Evolutionary conservation across 2,888 invertebrate genomes (phyloP), one percentile per base, ranked within the genome.

Genomic region (Rutpela maculata): DNA sequence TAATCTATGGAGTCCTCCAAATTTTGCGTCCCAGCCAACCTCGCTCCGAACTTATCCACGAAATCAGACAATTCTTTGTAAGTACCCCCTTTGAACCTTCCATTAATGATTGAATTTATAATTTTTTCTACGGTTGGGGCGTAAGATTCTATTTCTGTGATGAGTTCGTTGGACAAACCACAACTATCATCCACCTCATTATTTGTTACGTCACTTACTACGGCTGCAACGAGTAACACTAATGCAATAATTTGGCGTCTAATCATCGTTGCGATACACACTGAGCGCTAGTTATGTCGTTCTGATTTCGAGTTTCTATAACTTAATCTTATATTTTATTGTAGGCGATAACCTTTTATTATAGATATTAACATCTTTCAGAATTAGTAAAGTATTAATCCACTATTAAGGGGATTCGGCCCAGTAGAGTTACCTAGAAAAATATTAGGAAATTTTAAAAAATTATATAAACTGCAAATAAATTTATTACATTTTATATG

Each of bases 121-220:
- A 89, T 88, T 77, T 78, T 82, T 71, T 87, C 81, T 0, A 85
- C 88, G 18, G 84, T 81, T 11, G 85, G 81, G 22, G 77, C 80
- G 80, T 89, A 89, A 5, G 91, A 89, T 56, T 90, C 89, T 81
- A 95, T 94, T 89, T 95, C 94, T 31, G 91, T 85, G 50, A 91
- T 87, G 73, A 94, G 86, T 17, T 89, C 86, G 12, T 88, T 80
- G 0, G 92, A 88, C 62, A 94, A 86, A 78, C 88, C 85, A 82
- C 92, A 92, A 56, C 83, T 78, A 10, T 82, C 79, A 17, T 75
- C 75, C 15, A 86, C 86, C 22, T 83, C 77, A 22, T 83, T 82
- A 43, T 74, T 60, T 0, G 31, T 11, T 18, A 75, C 71, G 66
- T 74, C 65, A 69, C 69, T 65, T 18, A 57, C 35, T 6, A 19